These are phyloP conservation scores for Anoura caudifer DNA, from an alignment of 2,113 vertebrate genomes.

Conservation along the genomic window DNA sequence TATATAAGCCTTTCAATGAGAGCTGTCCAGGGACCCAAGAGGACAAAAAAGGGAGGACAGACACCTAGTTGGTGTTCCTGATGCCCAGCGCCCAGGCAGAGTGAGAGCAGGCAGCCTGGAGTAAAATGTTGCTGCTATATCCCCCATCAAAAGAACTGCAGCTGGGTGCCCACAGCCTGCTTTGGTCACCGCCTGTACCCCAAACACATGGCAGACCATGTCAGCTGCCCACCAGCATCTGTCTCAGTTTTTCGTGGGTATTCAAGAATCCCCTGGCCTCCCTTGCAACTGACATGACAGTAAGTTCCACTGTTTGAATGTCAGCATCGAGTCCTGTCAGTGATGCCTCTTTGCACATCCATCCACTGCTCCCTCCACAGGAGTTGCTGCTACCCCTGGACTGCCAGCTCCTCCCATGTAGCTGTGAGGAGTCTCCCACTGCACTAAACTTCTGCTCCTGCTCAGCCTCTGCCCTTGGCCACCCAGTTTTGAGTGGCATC, in stretches of 20 bases:
- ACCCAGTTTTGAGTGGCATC: background rate
- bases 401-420: too few species aligned
- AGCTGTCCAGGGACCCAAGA: background rate
- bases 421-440: background rate
- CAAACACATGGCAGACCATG: rapidly evolving
- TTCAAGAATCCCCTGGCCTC: background rate
- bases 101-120: background rate
- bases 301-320: background rate
- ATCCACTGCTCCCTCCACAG: background rate
- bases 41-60: background rate
- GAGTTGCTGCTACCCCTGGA: too few species aligned
- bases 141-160: rapidly evolving
- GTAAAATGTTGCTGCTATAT: rapidly evolving
- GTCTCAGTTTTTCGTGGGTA: background rate
- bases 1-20: rapidly evolving
- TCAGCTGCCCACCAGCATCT: too few species aligned
- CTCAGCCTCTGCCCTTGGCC: background rate
- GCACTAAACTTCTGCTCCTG: background rate
- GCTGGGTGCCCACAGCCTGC: background rate
- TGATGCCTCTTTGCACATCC: background rate
- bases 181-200: too few species aligned
- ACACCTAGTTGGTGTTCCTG: too few species aligned
- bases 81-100: background rate
- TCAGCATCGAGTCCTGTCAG: background rate
- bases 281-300: rapidly evolving